A percentile compares a stretch with the other conserved stretches of the same genome.
Evolutionary conservation across 1,140 invertebrate species (phyloP).

Genomic region (Sarcophaga peregrina): DNA sequence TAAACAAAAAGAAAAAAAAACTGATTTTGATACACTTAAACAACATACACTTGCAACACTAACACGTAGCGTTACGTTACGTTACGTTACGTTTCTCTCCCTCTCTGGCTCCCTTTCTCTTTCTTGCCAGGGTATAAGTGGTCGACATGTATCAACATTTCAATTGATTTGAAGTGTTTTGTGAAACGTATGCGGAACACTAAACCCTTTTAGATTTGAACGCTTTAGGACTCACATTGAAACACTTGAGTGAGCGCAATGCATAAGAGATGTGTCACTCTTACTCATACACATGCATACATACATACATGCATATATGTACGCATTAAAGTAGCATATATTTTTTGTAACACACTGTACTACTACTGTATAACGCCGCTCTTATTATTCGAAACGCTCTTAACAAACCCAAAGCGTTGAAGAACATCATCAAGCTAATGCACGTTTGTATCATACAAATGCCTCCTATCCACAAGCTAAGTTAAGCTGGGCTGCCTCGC

Average conservation of each 20-base stretch:
- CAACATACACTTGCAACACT: slow-evolving; percentile 39
- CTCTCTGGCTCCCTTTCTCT: neutral
- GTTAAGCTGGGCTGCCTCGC: no score
- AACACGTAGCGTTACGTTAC: neutral
- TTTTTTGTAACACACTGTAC: no score
- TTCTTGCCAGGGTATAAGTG: neutral
- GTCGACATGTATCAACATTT: slow-evolving; percentile 40
- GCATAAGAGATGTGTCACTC: slow-evolving; percentile 28
- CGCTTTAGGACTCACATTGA: slow-evolving; percentile 38
- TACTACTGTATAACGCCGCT: no score
- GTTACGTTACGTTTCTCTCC: slow-evolving; percentile 9
- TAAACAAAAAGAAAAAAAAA: neutral
- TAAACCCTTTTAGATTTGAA: slow-evolving; percentile 39
- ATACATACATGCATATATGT: neutral
- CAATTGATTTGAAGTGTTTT: slow-evolving; percentile 39
- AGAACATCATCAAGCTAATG: slow-evolving; percentile 38
- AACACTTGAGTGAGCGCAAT: slow-evolving; percentile 41
- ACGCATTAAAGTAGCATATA: neutral
- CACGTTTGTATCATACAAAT: slow-evolving; percentile 31
- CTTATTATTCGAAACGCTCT: neutral
- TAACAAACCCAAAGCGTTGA: neutral
- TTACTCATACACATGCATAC: neutral
- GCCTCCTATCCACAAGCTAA: neutral
- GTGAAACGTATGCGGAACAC: slow-evolving; percentile 40
- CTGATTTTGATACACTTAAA: slow-evolving; percentile 38